phyloP scores from a whole-genome alignment of 2,797 vertebrate species.

The Liparis tanakae region DNA sequence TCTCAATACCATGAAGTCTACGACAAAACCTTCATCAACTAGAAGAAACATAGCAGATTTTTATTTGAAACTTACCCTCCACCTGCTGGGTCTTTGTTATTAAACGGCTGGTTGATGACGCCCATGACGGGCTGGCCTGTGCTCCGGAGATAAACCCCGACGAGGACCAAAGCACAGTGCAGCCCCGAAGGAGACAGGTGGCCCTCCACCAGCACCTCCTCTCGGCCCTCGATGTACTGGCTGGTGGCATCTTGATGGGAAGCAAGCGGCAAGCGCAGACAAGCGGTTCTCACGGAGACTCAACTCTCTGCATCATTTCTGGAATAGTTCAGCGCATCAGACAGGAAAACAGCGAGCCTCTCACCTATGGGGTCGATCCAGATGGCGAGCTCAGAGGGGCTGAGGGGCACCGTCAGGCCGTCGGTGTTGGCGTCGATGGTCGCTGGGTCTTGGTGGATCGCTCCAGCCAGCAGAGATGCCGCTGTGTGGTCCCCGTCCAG shows the following conservation, averaged over 20 bases:
- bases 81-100: constrained; percentile 76
- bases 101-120: constrained; percentile 92
- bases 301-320: constrained; percentile 2
- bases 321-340: neutral
- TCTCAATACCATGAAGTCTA: neutral
- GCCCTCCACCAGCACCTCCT: constrained; percentile 79
- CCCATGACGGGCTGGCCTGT: constrained; percentile 90
- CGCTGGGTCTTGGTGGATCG: constrained; percentile 82
- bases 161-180: constrained; percentile 89
- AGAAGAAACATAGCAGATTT: neutral
- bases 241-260: constrained; percentile 85
- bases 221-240: constrained; percentile 89
- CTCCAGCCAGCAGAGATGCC: constrained; percentile 76
- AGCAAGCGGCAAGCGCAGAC: constrained; percentile 19
- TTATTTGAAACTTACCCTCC: constrained; percentile 65
- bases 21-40: neutral
- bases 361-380: constrained; percentile 88
- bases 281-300: neutral
- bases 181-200: constrained; percentile 86
- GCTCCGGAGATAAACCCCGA: constrained; percentile 86
- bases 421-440: constrained; percentile 61
- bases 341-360: rapidly evolving
- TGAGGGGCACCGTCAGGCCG: constrained; percentile 71
- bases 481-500: constrained; percentile 78
- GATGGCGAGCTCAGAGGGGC: constrained; percentile 79